These are phyloP conservation scores for Gadopsis marmoratus DNA, from an alignment of 2,797 vertebrate species.

Conservation along the genomic window DNA sequence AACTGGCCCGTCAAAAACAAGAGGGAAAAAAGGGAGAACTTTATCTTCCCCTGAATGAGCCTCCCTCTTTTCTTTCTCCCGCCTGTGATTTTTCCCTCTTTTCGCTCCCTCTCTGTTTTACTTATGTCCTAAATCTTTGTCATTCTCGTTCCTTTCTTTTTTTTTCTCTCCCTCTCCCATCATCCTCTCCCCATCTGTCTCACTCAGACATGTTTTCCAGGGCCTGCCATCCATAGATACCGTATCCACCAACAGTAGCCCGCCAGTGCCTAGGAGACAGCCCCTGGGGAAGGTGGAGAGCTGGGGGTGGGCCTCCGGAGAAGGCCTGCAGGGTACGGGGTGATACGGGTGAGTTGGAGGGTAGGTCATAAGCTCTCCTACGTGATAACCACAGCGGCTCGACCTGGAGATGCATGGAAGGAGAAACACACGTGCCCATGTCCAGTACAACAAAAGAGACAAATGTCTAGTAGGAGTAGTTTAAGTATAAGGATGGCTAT, in stretches of 20 bases:
- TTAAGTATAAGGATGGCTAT: background rate
- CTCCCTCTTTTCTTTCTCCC: constrained; percentile 66
- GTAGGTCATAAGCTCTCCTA: constrained; percentile 52
- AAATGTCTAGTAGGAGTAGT: constrained; percentile 4
- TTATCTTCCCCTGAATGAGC: constrained; percentile 78
- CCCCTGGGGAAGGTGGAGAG: constrained; percentile 68
- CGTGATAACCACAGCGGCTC: constrained; percentile 62
- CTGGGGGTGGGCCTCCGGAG: constrained; percentile 51
- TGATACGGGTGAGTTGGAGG: constrained; percentile 76
- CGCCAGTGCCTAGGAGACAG: constrained; percentile 75
- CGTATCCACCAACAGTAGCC: constrained; percentile 87
- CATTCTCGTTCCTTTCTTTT: constrained; percentile 32
- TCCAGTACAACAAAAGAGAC: constrained; percentile 38
- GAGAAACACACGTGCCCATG: constrained; percentile 51
- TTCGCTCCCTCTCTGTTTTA: constrained; percentile 48
- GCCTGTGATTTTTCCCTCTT: constrained; percentile 54
- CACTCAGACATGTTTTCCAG: constrained; percentile 84
- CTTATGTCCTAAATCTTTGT: constrained; percentile 53
- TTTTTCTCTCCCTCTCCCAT: constrained; percentile 60
- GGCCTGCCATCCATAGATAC: constrained; percentile 85
- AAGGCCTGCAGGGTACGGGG: constrained; percentile 74
- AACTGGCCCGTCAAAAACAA: constrained; percentile 77
- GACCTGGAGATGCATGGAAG: constrained; percentile 25
- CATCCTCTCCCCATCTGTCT: constrained; percentile 81
- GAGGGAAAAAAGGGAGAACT: constrained; percentile 73